phyloP scores from a whole-genome alignment of 1,140 invertebrate species.

The Brachionus asplanchnoidis region DNA sequence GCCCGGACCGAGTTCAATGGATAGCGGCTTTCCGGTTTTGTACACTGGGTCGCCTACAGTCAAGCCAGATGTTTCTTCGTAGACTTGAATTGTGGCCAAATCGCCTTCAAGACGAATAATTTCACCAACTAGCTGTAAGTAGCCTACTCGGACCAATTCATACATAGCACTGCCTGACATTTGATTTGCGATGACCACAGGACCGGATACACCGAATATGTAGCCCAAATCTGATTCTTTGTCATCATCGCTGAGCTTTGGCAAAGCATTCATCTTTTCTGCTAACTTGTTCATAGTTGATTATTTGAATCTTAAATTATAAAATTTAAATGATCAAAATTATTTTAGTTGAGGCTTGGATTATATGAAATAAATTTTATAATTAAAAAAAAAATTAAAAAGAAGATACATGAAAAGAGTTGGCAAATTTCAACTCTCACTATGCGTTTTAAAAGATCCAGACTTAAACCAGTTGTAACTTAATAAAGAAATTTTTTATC shows the following conservation, averaged over 20 bases:
- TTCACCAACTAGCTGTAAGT: conserved; percentile 94
- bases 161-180: conserved; percentile 99
- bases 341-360: not conserved
- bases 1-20: conserved; percentile 96
- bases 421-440: not conserved
- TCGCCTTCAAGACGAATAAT: conserved; percentile 98
- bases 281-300: conserved; percentile 31
- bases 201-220: conserved; percentile 91
- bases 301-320: conserved; percentile 8
- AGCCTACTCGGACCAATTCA: conserved; percentile 92
- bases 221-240: conserved; percentile 82
- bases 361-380: not conserved
- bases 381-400: not conserved
- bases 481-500: not conserved
- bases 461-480: conserved; percentile 18
- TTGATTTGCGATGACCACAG: conserved; percentile 95
- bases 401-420: not conserved
- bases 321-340: not conserved
- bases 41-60: conserved; percentile 98
- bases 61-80: conserved; percentile 98
- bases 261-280: conserved; percentile 34
- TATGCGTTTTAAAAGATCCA: conserved; percentile 1
- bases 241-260: conserved; percentile 64
- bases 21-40: conserved; percentile 92
- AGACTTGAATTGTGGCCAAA: conserved; percentile 99